These are phyloP conservation scores for Paracanthobrama guichenoti DNA, from an alignment of 2,113 vertebrate genomes.

Conservation along the genomic window DNA sequence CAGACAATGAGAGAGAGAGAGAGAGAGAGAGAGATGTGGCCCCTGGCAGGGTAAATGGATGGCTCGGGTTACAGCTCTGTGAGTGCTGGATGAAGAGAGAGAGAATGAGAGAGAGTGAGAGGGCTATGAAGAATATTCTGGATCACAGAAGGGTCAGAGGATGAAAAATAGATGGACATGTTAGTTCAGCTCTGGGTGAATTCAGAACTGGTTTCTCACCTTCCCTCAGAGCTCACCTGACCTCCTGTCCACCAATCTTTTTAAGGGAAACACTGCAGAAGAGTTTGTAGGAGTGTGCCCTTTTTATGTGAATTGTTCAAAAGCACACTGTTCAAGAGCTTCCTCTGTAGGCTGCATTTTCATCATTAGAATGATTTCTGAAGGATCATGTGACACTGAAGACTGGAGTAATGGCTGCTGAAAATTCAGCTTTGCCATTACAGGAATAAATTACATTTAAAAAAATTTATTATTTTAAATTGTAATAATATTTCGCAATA, in stretches of 20 bases:
- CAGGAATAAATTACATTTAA: background rate
- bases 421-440: background rate
- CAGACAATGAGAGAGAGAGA: constrained; percentile 16
- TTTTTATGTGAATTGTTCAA: background rate
- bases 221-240: constrained; percentile 24
- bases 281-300: background rate
- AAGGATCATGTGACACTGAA: no score
- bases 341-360: background rate
- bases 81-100: constrained; percentile 22
- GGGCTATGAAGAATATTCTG: constrained; percentile 32
- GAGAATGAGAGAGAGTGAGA: constrained; percentile 22
- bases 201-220: constrained; percentile 26
- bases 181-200: constrained; percentile 31
- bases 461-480: background rate
- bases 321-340: background rate
- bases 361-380: no score
- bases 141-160: constrained; percentile 23
- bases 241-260: constrained; percentile 14
- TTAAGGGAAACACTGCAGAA: background rate
- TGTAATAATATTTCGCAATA: background rate
- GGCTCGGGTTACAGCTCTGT: constrained; percentile 49
- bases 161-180: constrained; percentile 53
- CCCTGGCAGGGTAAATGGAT: constrained; percentile 45
- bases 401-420: no score
- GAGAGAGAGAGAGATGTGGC: constrained; percentile 35